Base-by-base conservation (phyloP, 2,888 invertebrate species). In the Antheraea assamensis region DNA sequence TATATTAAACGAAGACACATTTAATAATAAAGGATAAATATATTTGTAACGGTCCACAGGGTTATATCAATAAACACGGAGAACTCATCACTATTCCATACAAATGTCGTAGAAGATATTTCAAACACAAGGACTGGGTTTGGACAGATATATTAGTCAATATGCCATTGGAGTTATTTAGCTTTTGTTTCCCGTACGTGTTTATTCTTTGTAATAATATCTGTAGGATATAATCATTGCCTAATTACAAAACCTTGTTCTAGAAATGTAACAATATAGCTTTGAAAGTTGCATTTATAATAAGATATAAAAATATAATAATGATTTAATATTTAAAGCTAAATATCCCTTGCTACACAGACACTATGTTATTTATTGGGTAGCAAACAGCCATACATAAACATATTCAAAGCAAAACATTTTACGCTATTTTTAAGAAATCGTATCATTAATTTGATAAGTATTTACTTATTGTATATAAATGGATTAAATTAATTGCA, bases 71-170 rank as follows among this genome's bases (percentile, higher is more conserved):
- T 77, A 90, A 87, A 76, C 91, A 90, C 72, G 93, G 94, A 0
- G 90, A 90, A 21, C 80, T 92, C 1, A 81, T 93, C 73, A 72
- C 88, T 74, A 85, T 88, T 19, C 78, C 88, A 0, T 71, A 75
- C 2, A 92, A 88, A 79, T 94, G 94, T 77, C 87, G 94, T 8
- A 81, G 77, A 70, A 85, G 90, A 75, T 94, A 94, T 81, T 90
- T 86, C 78, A 89, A 86, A 68, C 88, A 89, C 71, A 90, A 85
- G 72, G 4, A 83, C 24, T 88, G 87, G 87, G 52, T 91, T 0
- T 93, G 90, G 87, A 80, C 83, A 0, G 94, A 94, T 74, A 3
- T 92, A 17, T 4, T 92, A 5, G 89, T 86, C 35, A 91, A 92
- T 78, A 78, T 88, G 3, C 93, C 94, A 0, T 72, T 92, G 1